phyloP scores from a whole-genome alignment of 35 echinoderm and acorn worm genomes.

The Lytechinus pictus region DNA sequence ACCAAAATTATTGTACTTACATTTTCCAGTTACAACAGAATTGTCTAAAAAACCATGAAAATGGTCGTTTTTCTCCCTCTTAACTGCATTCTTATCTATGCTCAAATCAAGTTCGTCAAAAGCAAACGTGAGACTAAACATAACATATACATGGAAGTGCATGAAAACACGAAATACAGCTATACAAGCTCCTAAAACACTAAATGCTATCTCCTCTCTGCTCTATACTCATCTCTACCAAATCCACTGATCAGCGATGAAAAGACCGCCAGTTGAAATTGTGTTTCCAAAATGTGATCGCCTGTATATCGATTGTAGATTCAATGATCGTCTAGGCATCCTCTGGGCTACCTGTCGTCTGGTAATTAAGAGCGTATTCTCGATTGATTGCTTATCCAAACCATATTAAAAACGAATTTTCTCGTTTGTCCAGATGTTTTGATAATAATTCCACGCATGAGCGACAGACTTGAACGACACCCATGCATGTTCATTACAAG shows the following conservation, averaged over 20 bases:
- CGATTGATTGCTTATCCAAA: constrained; percentile 24
- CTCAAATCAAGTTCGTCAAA: background rate
- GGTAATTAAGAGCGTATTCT: constrained; percentile 27
- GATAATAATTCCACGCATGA: constrained; percentile 23
- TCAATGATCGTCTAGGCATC: background rate
- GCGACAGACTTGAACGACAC: background rate
- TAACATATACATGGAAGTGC: background rate
- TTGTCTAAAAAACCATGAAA: too few species aligned
- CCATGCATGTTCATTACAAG: background rate
- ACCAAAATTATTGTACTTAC: background rate
- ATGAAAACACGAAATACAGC: background rate
- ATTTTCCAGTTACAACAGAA: background rate
- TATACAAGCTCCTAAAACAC: background rate
- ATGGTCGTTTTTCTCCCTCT: background rate
- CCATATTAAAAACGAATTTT: background rate
- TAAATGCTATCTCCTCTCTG: background rate
- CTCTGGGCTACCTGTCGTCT: background rate
- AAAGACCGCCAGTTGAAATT: background rate
- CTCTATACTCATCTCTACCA: background rate
- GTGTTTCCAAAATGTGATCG: background rate
- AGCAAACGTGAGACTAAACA: background rate
- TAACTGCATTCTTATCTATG: too few species aligned
- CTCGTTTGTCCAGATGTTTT: constrained; percentile 38
- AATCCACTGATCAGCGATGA: background rate
- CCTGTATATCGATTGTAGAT: constrained; percentile 22